phyloP scores from a whole-genome alignment of 2,797 vertebrate genomes.

The Sarcophilus harrisii region DNA sequence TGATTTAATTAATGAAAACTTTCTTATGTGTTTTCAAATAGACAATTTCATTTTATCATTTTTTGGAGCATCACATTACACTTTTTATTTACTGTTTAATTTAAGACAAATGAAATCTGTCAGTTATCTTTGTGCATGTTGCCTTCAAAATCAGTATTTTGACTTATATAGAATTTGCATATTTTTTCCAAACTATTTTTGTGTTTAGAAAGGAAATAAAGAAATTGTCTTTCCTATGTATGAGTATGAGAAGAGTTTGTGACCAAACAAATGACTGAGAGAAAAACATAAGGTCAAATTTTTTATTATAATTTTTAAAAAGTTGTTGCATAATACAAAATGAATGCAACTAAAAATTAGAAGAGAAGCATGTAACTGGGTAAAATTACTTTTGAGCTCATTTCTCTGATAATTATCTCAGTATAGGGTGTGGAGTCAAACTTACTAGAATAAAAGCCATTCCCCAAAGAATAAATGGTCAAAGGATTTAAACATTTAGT shows the following conservation, averaged over 20 bases:
- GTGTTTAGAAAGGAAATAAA: background rate
- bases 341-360: background rate
- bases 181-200: background rate
- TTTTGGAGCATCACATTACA: background rate
- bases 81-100: background rate
- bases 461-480: background rate
- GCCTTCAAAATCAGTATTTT: background rate
- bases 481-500: background rate
- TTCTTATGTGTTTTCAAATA: background rate
- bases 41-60: background rate
- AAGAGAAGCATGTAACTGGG: background rate
- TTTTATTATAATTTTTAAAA: background rate
- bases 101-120: background rate
- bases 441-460: background rate
- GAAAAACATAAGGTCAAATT: background rate
- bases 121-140: background rate
- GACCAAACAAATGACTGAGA: background rate
- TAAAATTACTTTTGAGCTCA: background rate
- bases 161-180: background rate
- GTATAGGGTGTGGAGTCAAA: background rate
- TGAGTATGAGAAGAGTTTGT: background rate
- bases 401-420: background rate
- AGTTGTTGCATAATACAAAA: background rate
- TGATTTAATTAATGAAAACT: background rate
- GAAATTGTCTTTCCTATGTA: background rate